These are phyloP conservation scores for Spilogale gracilis DNA, from an alignment of 2,113 vertebrate species.

Conservation along the genomic window DNA sequence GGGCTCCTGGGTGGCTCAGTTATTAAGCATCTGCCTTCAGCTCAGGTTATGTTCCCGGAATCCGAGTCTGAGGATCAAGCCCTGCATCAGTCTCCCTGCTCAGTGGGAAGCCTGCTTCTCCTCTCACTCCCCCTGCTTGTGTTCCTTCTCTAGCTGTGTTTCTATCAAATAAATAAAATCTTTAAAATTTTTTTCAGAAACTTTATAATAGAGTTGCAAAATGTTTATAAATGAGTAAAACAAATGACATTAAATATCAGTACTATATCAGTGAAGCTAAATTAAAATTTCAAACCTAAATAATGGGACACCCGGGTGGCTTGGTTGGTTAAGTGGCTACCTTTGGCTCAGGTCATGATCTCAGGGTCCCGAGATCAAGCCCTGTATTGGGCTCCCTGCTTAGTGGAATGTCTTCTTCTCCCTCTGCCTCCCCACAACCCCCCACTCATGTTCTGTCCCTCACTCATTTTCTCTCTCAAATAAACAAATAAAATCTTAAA, in stretches of 20 bases:
- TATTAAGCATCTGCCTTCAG: too few relatives aligned
- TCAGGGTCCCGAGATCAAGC: not conserved
- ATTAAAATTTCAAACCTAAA: not conserved
- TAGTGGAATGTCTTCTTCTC: not conserved
- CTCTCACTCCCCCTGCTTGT: too few relatives aligned
- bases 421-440: not conserved
- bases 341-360: not conserved
- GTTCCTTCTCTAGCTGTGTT: too few relatives aligned
- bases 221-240: not conserved
- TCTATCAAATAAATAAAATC: too few relatives aligned
- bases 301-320: not conserved
- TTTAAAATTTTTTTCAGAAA: not conserved
- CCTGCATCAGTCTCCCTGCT: too few relatives aligned
- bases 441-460: not conserved
- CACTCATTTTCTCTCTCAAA: not conserved
- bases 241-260: not conserved
- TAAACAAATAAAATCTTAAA: not conserved
- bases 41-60: too few relatives aligned
- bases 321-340: not conserved
- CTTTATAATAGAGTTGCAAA: not conserved
- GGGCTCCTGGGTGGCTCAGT: too few relatives aligned
- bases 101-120: too few relatives aligned
- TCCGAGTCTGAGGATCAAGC: too few relatives aligned
- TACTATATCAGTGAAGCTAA: not conserved
- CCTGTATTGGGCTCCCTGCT: not conserved